Base-by-base conservation (phyloP, 2,797 vertebrate genomes). In the Selene dorsalis region DNA sequence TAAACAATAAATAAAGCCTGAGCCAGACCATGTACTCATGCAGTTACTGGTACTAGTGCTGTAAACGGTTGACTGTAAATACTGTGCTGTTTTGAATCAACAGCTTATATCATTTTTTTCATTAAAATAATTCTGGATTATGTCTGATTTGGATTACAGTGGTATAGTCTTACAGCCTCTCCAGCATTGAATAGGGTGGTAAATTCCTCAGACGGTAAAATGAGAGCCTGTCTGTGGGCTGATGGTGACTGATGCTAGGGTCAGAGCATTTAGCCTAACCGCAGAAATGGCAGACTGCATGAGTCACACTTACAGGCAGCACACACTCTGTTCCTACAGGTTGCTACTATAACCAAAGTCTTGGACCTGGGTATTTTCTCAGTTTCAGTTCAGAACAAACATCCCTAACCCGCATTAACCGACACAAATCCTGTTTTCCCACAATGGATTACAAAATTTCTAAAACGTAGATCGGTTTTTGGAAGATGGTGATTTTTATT, bases 181-280 rank as follows among this genome's bases (percentile, higher is more conserved):
- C 30, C 7, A 50, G 69, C 28, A 1, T 1, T 67, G 77, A 82
- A 85, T 41, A 50, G 67, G 55, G n/a, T 38, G 72, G 70, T 64
- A 48, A 56, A 86, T 86, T 83, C 84, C 77, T 79, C 72, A 86
- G 89, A 86, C 77, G 66, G 87, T 91, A 69, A 89, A 89, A 81
- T 76, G 67, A 87, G 87, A 84, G 72, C 57, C 69, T 78, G 83
- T 90, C 84, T 91, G 77, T 88, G 86, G 69, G 83, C 73, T 88
- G 86, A 80, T 72, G 85, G 91, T 93, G 91, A 93, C 91, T 91
- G 88, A 93, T 91, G 87, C 79, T 72, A 47, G 78, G 87, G 88
- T 92, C 90, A 91, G 67, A 87, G 73, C 84, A 73, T 83, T 89
- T 87, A 90, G 71, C 75, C 73, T 24, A 70, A 91, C 89, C 90